Evolutionary conservation across 2,797 vertebrate species (phyloP).

Genomic region (Spea hammondii): DNA sequence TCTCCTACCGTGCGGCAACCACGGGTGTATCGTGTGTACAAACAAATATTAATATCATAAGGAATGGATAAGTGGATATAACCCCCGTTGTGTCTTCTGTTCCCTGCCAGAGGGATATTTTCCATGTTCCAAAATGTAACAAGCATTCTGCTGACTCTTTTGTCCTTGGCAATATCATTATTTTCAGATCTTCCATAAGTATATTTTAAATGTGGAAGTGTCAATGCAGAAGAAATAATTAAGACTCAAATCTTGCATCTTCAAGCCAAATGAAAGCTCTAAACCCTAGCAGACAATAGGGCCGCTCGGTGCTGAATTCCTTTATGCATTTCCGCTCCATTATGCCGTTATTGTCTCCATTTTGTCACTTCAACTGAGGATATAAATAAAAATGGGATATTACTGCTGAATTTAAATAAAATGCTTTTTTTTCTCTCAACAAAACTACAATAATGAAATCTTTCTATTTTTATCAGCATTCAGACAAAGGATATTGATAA

Average conservation of each 20-base stretch:
- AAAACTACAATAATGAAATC: constrained; percentile 32
- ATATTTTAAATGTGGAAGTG: constrained; percentile 27
- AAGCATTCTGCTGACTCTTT: neutral
- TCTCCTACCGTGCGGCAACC: neutral
- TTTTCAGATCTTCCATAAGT: constrained; percentile 28
- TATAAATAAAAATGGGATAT: constrained; percentile 31
- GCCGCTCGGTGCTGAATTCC: constrained; percentile 12
- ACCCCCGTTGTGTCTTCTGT: neutral
- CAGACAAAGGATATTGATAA: constrained; percentile 17
- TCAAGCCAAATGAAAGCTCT: constrained; percentile 23
- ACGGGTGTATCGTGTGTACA: neutral
- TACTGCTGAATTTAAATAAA: constrained; percentile 41
- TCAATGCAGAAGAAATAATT: constrained; percentile 24
- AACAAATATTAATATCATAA: neutral
- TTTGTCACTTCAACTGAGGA: constrained; percentile 16
- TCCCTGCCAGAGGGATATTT: neutral
- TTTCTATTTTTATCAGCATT: neutral
- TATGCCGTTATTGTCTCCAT: constrained; percentile 20
- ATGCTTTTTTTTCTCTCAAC: neutral
- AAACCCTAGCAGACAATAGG: constrained; percentile 32
- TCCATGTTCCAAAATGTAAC: neutral
- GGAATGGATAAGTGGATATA: too few species aligned
- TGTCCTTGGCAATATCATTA: constrained; percentile 27
- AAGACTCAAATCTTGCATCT: constrained; percentile 28
- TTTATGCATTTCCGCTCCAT: constrained; percentile 22